Evolutionary conservation across 2,797 vertebrate species (phyloP).

Genomic region (Peromyscus nudipes): DNA sequence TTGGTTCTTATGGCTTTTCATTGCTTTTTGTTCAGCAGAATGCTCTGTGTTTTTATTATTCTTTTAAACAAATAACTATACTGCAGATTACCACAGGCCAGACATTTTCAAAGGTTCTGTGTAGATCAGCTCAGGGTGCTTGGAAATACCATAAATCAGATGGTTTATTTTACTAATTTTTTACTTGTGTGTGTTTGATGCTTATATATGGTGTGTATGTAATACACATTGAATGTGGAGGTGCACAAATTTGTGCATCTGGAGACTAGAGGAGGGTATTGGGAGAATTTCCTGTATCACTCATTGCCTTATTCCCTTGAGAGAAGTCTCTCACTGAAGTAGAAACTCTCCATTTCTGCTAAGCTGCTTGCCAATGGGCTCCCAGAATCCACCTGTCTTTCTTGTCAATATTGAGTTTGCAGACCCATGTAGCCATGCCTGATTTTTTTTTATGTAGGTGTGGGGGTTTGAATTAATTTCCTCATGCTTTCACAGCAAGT

Average conservation of each 20-base stretch:
- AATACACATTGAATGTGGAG: background rate
- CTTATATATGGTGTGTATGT: background rate
- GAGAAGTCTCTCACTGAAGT: background rate
- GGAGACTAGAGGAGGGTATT: background rate
- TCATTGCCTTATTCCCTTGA: background rate
- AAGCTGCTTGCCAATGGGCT: background rate
- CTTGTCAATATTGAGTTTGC: background rate
- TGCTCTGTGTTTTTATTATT: background rate
- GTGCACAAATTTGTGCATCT: background rate
- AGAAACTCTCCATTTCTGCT: background rate
- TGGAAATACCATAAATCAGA: background rate
- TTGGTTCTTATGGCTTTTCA: background rate
- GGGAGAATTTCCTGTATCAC: background rate
- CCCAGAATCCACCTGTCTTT: background rate
- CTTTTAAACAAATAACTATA: constrained; percentile 12
- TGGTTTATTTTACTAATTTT: background rate
- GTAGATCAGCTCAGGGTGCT: background rate
- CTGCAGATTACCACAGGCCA: background rate
- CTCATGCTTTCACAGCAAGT: background rate
- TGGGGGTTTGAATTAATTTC: background rate
- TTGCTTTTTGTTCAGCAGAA: background rate
- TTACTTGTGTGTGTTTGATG: background rate
- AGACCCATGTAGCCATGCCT: background rate
- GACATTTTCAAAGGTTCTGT: background rate
- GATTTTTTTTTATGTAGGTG: background rate